These are phyloP conservation scores for Eucera pruinosa DNA, from an alignment of 2,888 invertebrate genomes.

Conservation along the genomic window DNA sequence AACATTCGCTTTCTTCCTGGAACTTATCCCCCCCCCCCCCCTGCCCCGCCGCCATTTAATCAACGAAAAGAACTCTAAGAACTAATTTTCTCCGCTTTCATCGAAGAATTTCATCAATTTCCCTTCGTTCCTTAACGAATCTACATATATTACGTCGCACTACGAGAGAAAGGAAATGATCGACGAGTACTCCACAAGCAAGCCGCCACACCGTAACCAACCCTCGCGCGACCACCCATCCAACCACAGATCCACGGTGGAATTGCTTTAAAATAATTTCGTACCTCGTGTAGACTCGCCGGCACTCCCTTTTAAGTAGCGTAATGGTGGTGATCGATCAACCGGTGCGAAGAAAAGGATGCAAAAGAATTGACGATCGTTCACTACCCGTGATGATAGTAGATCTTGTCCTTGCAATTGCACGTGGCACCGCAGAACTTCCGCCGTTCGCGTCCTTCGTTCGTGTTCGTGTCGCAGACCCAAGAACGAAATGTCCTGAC, in stretches of 20 bases:
- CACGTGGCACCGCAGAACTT: slow-evolving; percentile 91
- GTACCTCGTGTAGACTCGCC: slow-evolving; percentile 33
- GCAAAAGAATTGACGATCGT: slow-evolving; percentile 7
- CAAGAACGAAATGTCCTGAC: slow-evolving; percentile 86
- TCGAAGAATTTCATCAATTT: slow-evolving; percentile 9
- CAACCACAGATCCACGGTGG: background rate
- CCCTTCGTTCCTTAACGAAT: slow-evolving; percentile 29
- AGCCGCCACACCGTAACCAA: too few relatives aligned
- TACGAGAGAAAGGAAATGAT: slow-evolving; percentile 14
- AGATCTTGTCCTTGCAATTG: slow-evolving; percentile 87
- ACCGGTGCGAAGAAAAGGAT: slow-evolving; percentile 7
- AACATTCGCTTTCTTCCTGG: too few relatives aligned
- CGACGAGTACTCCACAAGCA: slow-evolving; percentile 12
- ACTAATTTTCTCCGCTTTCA: background rate
- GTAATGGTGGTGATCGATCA: slow-evolving; percentile 7
- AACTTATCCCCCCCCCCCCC: too few relatives aligned
- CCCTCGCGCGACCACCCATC: background rate
- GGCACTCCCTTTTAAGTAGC: background rate
- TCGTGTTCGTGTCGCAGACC: slow-evolving; percentile 86
- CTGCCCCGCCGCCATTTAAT: background rate
- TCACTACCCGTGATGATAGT: slow-evolving; percentile 64
- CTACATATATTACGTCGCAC: background rate
- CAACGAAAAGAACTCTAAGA: background rate
- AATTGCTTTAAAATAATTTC: slow-evolving; percentile 40
- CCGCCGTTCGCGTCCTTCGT: slow-evolving; percentile 86